Conservation (phyloP, 2,113 vertebrate genomes). For the Hoplias malabaricus region DNA sequence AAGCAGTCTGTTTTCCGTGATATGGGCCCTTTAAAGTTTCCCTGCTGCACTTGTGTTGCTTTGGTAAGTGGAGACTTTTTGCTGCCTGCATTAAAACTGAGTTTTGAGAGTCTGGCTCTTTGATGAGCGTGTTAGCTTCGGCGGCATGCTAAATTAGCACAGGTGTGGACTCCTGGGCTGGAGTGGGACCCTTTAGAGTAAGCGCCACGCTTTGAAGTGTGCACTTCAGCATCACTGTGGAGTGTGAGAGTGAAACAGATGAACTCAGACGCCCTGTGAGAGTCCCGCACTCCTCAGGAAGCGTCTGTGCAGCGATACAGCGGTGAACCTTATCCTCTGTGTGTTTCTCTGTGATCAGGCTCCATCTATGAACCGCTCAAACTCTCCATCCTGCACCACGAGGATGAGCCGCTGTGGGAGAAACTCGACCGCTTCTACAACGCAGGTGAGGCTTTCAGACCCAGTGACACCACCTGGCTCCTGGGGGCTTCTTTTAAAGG, state of each 20-base stretch:
- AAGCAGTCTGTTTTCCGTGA: not conserved
- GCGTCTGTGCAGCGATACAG: slow-evolving; percentile 30
- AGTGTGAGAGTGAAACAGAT: not conserved
- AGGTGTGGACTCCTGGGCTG: not conserved
- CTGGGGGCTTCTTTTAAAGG: no score
- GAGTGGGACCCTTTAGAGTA: not conserved
- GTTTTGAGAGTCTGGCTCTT: not conserved
- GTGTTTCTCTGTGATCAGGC: slow-evolving; percentile 66
- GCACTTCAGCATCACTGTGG: slow-evolving; percentile 7
- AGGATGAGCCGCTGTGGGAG: slow-evolving; percentile 87
- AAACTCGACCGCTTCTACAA: slow-evolving; percentile 90
- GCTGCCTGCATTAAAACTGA: slow-evolving; percentile 14
- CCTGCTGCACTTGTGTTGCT: slow-evolving; percentile 29
- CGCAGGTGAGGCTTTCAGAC: slow-evolving; percentile 77
- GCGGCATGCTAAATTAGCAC: slow-evolving; percentile 7
- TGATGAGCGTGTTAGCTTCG: slow-evolving; percentile 15
- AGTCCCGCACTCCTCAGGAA: not conserved
- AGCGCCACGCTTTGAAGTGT: slow-evolving; percentile 15
- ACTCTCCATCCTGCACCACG: slow-evolving; percentile 77
- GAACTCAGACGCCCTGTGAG: not conserved
- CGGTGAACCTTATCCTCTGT: not conserved
- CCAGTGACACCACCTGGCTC: not conserved
- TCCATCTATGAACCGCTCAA: slow-evolving; percentile 97
- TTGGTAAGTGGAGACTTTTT: slow-evolving; percentile 5
- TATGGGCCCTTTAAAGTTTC: slow-evolving; percentile 7